Evolutionary conservation across 2,113 vertebrate species (phyloP).

Genomic region (Bambusicola thoracicus): DNA sequence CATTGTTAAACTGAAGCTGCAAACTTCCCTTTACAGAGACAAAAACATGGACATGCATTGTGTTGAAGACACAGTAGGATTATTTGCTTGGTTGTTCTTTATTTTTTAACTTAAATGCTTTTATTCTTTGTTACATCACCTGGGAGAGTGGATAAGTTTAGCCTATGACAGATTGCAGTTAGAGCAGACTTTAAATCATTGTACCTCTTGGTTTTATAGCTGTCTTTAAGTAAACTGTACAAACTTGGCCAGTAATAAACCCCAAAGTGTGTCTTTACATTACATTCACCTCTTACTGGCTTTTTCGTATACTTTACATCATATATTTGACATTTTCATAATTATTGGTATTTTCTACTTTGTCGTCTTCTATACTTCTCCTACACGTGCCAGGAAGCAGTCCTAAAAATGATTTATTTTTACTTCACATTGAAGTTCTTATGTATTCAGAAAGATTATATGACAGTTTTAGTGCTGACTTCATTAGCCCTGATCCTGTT

Average conservation of each 20-base stretch:
- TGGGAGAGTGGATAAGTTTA: neutral
- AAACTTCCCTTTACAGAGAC: neutral
- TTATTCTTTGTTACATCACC: neutral
- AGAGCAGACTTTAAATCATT: neutral
- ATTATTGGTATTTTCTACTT: neutral
- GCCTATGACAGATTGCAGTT: neutral
- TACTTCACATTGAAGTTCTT: neutral
- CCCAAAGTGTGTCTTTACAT: neutral
- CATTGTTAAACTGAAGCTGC: neutral
- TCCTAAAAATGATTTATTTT: slow-evolving; percentile 27
- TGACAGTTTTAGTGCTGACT: slow-evolving; percentile 35
- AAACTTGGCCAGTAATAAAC: neutral
- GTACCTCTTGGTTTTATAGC: neutral
- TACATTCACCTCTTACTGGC: neutral
- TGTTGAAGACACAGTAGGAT: neutral
- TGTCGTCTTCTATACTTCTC: neutral
- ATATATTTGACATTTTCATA: neutral
- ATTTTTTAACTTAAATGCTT: neutral
- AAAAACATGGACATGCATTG: neutral
- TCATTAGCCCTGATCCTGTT: slow-evolving; percentile 38
- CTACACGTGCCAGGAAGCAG: neutral
- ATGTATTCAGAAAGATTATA: slow-evolving; percentile 18
- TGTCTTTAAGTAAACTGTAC: neutral
- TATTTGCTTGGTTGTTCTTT: neutral
- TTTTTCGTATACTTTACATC: neutral